phyloP scores from a whole-genome alignment of 2,888 invertebrate species.

The Bedellia somnulentella region DNA sequence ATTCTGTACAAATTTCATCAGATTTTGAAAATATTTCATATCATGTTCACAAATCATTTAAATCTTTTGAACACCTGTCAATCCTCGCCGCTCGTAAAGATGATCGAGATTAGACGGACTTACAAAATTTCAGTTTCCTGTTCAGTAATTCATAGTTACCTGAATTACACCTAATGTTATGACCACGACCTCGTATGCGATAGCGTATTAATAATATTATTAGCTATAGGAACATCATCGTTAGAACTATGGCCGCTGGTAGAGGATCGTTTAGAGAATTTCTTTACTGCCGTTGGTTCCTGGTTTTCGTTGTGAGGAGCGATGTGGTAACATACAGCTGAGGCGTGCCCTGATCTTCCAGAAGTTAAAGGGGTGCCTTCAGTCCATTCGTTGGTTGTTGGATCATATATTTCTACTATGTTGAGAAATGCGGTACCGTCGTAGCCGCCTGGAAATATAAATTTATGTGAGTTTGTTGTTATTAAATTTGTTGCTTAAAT shows the following conservation, averaged over 20 bases:
- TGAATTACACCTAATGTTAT: too few species aligned
- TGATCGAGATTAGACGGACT: too few species aligned
- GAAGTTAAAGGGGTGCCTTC: constrained; percentile 77
- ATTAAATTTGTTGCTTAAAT: too few species aligned
- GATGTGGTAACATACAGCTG: constrained; percentile 82
- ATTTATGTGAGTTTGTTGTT: too few species aligned
- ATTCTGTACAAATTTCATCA: too few species aligned
- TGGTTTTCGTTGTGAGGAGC: constrained; percentile 29
- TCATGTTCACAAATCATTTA: too few species aligned
- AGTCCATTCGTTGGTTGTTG: constrained; percentile 73
- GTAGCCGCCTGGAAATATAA: constrained; percentile 82
- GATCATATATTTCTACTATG: constrained; percentile 88
- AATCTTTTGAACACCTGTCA: too few species aligned
- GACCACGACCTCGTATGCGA: constrained; percentile 19
- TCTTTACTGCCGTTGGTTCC: constrained; percentile 17
- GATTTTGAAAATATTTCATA: too few species aligned
- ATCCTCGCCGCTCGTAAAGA: too few species aligned
- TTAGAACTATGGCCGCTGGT: constrained; percentile 9
- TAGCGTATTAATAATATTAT: constrained; percentile 40
- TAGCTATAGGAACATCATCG: constrained; percentile 35
- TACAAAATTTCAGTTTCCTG: too few species aligned
- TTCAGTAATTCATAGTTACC: too few species aligned
- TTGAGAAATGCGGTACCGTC: constrained; percentile 84
- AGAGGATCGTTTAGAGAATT: constrained; percentile 16
- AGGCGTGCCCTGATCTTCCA: constrained; percentile 89